Conservation (phyloP, 2,797 vertebrate species). For the Odontamblyopus rebecca region DNA sequence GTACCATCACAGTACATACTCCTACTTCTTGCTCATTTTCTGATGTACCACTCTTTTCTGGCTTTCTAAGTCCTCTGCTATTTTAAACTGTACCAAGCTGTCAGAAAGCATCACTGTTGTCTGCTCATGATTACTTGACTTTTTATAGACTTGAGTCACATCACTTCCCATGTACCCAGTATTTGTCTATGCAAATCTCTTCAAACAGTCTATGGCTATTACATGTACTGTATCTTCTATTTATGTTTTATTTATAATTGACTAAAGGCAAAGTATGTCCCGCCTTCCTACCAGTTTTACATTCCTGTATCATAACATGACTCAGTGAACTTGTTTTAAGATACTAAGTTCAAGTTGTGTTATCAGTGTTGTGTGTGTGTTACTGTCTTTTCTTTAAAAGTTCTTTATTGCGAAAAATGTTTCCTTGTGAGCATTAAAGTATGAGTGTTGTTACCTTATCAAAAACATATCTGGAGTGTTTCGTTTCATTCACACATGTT, state of each 20-base stretch:
- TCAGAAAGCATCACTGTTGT: constrained; percentile 49
- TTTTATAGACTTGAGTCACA: constrained; percentile 53
- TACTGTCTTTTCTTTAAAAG: too few relatives aligned
- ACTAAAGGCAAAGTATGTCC: background rate
- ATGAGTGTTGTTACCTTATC: too few relatives aligned
- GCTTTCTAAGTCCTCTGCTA: constrained; percentile 37
- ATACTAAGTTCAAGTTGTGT: too few relatives aligned
- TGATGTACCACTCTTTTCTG: constrained; percentile 27
- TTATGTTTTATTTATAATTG: too few relatives aligned
- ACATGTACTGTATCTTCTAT: too few relatives aligned
- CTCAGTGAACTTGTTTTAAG: background rate
- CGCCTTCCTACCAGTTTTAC: background rate
- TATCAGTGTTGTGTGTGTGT: background rate
- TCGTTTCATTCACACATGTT: too few relatives aligned
- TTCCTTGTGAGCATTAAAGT: too few relatives aligned
- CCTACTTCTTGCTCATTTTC: constrained; percentile 24
- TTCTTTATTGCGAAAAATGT: too few relatives aligned
- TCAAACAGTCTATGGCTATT: too few relatives aligned
- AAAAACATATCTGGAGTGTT: too few relatives aligned
- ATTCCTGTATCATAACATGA: constrained; percentile 13
- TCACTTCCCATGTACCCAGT: constrained; percentile 42
- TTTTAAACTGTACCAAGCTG: constrained; percentile 43
- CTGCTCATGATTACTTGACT: constrained; percentile 43
- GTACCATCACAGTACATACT: too few relatives aligned
- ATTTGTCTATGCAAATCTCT: constrained; percentile 21